Evolutionary conservation across 2,888 invertebrate genomes (phyloP).

Genomic region (Actias luna): DNA sequence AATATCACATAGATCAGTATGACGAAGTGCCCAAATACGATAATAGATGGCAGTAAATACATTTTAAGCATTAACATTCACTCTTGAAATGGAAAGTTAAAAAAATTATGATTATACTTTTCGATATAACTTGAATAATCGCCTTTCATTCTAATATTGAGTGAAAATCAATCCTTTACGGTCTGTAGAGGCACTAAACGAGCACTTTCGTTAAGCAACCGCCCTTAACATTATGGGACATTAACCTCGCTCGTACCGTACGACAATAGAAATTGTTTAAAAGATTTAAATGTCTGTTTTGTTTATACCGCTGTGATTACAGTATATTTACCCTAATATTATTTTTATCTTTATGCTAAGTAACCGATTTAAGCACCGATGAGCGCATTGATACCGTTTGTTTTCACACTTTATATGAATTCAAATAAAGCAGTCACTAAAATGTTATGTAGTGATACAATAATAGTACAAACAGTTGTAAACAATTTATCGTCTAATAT

Average conservation of each 20-base stretch:
- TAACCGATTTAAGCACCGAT: background rate
- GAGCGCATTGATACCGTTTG: background rate
- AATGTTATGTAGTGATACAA: no score
- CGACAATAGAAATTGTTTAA: constrained; percentile 1
- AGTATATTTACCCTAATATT: background rate
- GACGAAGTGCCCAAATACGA: no score
- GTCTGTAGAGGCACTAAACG: constrained; percentile 45
- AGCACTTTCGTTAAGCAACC: constrained; percentile 46
- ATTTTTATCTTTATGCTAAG: background rate
- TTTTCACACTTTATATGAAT: background rate
- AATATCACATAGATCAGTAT: no score
- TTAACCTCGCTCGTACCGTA: constrained; percentile 29
- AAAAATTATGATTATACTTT: constrained; percentile 10
- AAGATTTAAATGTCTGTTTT: background rate
- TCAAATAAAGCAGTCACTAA: background rate
- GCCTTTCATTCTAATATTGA: constrained; percentile 53
- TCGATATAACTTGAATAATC: constrained; percentile 20
- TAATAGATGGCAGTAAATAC: constrained; percentile 21
- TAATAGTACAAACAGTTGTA: no score
- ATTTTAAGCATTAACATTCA: background rate
- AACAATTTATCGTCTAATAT: no score
- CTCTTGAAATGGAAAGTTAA: constrained; percentile 15
- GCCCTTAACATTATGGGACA: constrained; percentile 55
- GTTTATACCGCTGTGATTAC: constrained; percentile 1
- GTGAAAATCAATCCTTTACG: constrained; percentile 58